Evolutionary conservation across 2,113 vertebrate species (phyloP), one percentile per base, ranked within the genome.

Genomic region (Cyprinus carpio): DNA sequence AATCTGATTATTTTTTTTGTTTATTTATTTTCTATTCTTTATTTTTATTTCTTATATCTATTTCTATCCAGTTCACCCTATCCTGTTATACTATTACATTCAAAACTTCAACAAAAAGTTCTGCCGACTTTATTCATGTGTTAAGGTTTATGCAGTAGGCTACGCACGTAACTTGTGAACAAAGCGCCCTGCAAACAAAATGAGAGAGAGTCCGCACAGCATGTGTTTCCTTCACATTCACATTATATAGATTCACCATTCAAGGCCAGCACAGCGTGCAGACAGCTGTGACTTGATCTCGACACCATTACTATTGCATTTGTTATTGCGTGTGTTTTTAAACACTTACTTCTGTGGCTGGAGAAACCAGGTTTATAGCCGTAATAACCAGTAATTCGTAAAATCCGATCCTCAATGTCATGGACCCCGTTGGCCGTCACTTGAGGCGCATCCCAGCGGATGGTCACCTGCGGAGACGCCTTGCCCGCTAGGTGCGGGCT

Each of bases 331-430:
- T 76, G 40, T 83, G 82, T 89, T 56, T n/a, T 20, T 37, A 72
- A 65, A n/a, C 29, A 94, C 97, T 99, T 95, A 99, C 97, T 97
- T 97, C 95, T 97, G 86, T 97, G 97, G 92, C 96, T 96, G 93
- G 97, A 97, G 94, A 98, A 98, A 46, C 97, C 97, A n/a, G 97
- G 97, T 91, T 97, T 98, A 90, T 99, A 99, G 89, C 98, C 97
- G 91, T 99, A 99, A 95, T 98, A 99, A 90, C 97, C 98, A 49
- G 97, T 99, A 93, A 99, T 99, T 91, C 97, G 96, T 91, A 98
- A 92, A 89, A 99, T 99, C 85, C 98, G 92, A 94, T 99, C 96
- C 91, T 99, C 97, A 88, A 99, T 99, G 92, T 97, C 97, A 92
- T 96, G 96, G 92, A 99, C 94, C 83, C 97, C 97, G 93, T 98